Evolutionary conservation across 2,113 vertebrate genomes (phyloP).

Genomic region (Alligator mississippiensis): DNA sequence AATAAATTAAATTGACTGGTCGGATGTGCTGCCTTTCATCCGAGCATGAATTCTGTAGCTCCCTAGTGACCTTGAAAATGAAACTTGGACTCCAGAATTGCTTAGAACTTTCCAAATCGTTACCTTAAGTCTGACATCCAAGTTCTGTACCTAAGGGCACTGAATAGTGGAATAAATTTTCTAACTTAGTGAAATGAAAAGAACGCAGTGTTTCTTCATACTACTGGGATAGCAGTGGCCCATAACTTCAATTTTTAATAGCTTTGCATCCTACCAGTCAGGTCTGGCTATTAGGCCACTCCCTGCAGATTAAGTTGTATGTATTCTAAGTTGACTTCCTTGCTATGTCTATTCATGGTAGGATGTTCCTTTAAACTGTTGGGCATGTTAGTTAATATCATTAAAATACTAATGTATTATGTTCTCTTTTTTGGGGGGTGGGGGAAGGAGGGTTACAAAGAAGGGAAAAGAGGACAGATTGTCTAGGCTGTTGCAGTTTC

Average conservation of each 20-base stretch:
- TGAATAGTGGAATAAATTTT: not conserved
- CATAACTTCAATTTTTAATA: not conserved
- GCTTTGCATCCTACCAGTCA: not conserved
- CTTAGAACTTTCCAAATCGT: not conserved
- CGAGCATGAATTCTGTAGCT: not conserved
- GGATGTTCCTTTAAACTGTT: too few species aligned
- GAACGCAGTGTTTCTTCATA: not conserved
- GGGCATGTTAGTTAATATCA: not conserved
- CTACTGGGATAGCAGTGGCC: not conserved
- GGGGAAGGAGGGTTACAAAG: not conserved
- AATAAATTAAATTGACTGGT: not conserved
- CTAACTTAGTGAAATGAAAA: not conserved
- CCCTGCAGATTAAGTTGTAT: not conserved
- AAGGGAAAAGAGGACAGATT: not conserved
- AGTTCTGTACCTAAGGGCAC: not conserved
- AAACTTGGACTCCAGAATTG: not conserved
- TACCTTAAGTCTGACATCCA: not conserved
- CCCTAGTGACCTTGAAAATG: not conserved
- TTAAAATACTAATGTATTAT: not conserved
- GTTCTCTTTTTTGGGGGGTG: not conserved
- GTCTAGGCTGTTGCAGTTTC: not conserved
- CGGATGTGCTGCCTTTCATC: not conserved
- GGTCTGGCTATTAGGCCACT: not conserved
- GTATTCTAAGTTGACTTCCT: not conserved
- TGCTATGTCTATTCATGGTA: not conserved